Percentiles rank a stretch among this genome's conserved stretches.
Conservation (phyloP, 2,113 vertebrate genomes). For the Aphelocoma coerulescens region DNA sequence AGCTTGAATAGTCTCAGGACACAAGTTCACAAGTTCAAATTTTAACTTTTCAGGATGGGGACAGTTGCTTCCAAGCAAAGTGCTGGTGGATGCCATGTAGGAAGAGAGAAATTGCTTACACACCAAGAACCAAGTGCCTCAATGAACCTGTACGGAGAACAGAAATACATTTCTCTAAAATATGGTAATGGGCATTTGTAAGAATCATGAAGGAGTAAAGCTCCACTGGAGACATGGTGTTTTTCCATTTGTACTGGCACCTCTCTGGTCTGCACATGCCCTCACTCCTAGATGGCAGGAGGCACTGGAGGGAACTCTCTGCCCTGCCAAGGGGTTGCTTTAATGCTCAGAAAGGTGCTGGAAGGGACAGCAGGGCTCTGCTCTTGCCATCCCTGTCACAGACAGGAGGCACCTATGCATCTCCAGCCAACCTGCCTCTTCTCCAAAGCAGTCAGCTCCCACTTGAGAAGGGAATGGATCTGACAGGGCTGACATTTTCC, state of each 20-base stretch:
- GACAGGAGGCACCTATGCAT: neutral
- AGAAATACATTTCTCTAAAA: neutral
- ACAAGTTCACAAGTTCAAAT: neutral
- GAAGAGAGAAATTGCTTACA: neutral
- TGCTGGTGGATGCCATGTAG: neutral
- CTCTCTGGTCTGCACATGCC: neutral
- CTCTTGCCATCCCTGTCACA: neutral
- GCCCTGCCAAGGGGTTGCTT: rapidly evolving
- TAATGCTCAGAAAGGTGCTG: neutral
- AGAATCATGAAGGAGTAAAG: neutral
- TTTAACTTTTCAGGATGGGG: neutral
- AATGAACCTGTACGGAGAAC: neutral
- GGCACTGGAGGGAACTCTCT: neutral
- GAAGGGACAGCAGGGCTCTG: neutral
- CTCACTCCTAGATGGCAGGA: neutral
- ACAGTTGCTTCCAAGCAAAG: neutral
- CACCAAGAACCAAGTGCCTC: neutral
- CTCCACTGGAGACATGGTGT: neutral
- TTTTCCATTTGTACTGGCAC: neutral
- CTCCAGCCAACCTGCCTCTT: neutral
- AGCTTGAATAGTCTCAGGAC: neutral
- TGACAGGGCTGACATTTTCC: neutral
- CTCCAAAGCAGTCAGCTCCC: neutral
- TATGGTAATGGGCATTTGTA: neutral
- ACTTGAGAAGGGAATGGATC: neutral